phyloP scores from a whole-genome alignment of 2,113 vertebrate genomes.

The Paracyprichromis sp. region DNA sequence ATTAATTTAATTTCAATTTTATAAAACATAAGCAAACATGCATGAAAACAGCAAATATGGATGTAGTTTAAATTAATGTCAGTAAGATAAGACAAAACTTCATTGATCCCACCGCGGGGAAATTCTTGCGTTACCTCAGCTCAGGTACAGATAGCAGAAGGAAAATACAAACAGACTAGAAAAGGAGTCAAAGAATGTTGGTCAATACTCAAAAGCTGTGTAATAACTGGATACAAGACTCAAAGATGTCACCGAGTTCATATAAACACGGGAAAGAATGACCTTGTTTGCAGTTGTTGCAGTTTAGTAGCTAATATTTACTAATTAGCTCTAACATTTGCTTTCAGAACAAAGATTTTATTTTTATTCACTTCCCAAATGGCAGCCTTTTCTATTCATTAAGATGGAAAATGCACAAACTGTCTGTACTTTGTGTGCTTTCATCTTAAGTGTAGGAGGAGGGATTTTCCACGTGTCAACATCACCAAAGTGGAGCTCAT shows the following conservation, averaged over 20 bases:
- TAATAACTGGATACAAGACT: background rate
- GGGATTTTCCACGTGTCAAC: background rate
- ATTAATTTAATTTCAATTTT: background rate
- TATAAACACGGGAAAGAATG: background rate
- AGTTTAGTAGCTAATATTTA: background rate
- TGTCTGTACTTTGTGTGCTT: background rate
- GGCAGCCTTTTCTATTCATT: background rate
- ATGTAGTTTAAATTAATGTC: background rate
- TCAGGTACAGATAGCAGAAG: background rate
- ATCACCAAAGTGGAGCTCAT: background rate
- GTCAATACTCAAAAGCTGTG: background rate
- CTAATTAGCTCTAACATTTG: accelerated
- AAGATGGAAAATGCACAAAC: background rate
- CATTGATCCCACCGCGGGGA: accelerated
- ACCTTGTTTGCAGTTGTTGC: background rate
- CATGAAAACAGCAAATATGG: background rate
- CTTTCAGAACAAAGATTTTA: background rate
- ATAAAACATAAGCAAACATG: background rate
- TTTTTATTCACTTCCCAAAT: background rate
- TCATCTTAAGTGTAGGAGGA: background rate
- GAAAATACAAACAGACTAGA: background rate
- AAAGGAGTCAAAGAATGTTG: background rate
- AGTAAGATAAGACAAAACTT: background rate
- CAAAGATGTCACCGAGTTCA: background rate
- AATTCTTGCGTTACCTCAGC: background rate